These are phyloP conservation scores for Anolis sagrei DNA, from an alignment of 2,113 vertebrate genomes.

Conservation along the genomic window DNA sequence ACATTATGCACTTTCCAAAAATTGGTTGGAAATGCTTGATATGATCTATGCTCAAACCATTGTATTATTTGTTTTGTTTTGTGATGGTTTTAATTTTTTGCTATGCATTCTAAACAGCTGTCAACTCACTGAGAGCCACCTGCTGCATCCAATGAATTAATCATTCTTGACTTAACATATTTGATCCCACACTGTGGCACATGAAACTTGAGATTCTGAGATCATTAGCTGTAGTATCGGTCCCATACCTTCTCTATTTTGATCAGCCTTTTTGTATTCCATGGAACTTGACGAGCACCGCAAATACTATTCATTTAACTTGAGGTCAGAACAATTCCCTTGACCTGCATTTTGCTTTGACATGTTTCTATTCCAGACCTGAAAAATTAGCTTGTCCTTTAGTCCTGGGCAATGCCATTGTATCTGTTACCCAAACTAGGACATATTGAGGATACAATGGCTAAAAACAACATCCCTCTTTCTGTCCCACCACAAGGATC, in stretches of 20 bases:
- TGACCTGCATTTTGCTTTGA: neutral
- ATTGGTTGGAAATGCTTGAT: neutral
- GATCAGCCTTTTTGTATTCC: neutral
- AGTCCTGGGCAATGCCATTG: rapidly evolving
- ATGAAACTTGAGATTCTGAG: neutral
- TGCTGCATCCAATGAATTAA: neutral
- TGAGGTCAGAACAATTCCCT: neutral
- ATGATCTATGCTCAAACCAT: neutral
- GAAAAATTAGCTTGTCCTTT: neutral
- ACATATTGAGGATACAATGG: neutral
- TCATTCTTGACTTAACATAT: neutral
- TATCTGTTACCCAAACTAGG: neutral
- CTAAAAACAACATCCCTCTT: conserved; percentile 1
- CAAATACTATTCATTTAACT: neutral
- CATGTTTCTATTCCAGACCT: neutral
- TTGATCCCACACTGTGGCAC: neutral
- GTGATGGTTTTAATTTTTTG: too few relatives aligned
- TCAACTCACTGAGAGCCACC: neutral
- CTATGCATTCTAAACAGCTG: neutral
- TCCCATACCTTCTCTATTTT: neutral
- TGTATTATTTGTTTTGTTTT: neutral
- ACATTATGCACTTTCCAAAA: neutral
- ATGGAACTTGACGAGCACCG: neutral
- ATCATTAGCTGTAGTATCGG: neutral
- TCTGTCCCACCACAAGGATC: conserved; percentile 1